Conservation (phyloP, 2,113 vertebrate genomes). For the Irena cyanogastra region DNA sequence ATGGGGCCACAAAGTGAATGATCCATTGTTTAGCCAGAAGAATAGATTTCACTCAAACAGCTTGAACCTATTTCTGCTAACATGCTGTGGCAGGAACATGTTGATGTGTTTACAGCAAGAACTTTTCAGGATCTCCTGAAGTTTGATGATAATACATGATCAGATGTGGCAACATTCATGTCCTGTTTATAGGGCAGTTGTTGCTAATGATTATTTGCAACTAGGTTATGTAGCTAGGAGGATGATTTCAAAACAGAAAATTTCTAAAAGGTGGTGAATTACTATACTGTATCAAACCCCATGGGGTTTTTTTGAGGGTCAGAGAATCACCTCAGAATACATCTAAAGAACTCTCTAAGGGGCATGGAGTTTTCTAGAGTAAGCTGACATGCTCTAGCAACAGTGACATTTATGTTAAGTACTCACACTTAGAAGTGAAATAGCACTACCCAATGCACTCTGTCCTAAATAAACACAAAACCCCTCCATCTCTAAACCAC, state of each 20-base stretch:
- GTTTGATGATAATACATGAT: not conserved
- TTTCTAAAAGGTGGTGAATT: not conserved
- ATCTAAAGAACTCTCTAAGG: not conserved
- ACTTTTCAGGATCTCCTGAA: not conserved
- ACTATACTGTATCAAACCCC: not conserved
- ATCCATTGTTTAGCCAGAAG: not conserved
- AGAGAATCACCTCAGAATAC: not conserved
- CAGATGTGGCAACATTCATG: not conserved
- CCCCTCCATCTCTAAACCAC: not conserved
- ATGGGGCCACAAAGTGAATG: not conserved
- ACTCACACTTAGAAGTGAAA: not conserved
- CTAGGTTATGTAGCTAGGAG: not conserved
- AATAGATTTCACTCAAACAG: not conserved
- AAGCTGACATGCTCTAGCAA: not conserved
- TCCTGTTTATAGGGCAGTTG: not conserved
- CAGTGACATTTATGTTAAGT: not conserved
- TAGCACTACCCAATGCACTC: not conserved
- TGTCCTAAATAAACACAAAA: not conserved
- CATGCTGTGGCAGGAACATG: accelerated
- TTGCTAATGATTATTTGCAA: not conserved
- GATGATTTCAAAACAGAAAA: not conserved
- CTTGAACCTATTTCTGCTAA: not conserved
- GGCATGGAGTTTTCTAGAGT: not conserved
- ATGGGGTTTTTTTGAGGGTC: too few relatives aligned
- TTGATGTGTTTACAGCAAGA: not conserved